Base-by-base conservation (phyloP, 2,888 invertebrate species). In the Nomada flava region DNA sequence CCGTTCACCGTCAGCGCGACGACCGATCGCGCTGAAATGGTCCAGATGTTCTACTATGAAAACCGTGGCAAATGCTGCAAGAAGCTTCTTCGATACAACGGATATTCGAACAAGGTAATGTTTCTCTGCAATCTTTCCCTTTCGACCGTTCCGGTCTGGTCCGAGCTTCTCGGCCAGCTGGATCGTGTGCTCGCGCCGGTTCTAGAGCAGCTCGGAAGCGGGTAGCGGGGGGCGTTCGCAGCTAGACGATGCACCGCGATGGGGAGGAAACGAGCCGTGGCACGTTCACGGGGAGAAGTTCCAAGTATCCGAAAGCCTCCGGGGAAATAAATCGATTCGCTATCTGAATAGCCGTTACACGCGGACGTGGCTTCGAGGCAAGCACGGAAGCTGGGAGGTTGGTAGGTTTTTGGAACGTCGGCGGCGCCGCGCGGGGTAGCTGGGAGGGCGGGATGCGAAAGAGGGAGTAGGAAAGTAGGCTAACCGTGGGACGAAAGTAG, bases 21-120 rank as follows among this genome's bases (percentile, higher is more conserved):
- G 76, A 92, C 92, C 80, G 93, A 92, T 82, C 93, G 92, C 85
- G 90, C 93, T 78, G 93, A 93, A 79, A 95, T 95, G 95, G 95
- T 95, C 81, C 96, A 96, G 93, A 95, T 96, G 94, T 96, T 96
- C 93, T 96, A 96, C 92, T 96, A 96, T 90, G 97, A 97, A 94
- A 97, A 96, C 90, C 95, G 97, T 84, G 97, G 97, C 85, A 97
- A 97, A 93, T 97, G 97, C 94, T 97, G 97, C 94, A 96, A 96
- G 91, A 97, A 97, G 94, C 95, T 97, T 87, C 95, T 97, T 76
- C 95, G 96, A 92, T 97, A 97, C 95, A 97, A 97, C 94, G 97
- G 97, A 88, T 96, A 96, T 92, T 97, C 97, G 69, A 97, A 97
- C 94, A 97, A 97, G 96, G 97, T 97, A 92, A 95, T 90, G 26